Conservation (phyloP, 2,113 vertebrate species). For the Oryctolagus cuniculus region DNA sequence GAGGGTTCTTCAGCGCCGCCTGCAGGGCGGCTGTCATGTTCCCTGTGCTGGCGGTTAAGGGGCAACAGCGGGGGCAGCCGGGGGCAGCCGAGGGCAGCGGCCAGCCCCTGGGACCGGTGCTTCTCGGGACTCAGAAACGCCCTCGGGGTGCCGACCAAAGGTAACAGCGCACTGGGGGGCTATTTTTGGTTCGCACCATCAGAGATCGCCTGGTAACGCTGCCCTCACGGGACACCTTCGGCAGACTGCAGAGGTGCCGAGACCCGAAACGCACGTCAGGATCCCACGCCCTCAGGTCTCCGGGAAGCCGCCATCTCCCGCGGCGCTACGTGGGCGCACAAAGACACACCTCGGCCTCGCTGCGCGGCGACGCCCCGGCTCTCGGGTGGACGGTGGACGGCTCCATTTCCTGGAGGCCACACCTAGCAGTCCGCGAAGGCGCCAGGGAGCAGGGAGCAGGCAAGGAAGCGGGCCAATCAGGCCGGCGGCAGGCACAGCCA, state of each 20-base stretch:
- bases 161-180: neutral
- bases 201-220: neutral
- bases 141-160: slow-evolving; percentile 36
- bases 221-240: too few species aligned
- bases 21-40: slow-evolving; percentile 97
- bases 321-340: too few species aligned
- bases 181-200: neutral
- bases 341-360: too few species aligned
- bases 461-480: slow-evolving; percentile 69
- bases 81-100: too few species aligned
- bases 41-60: slow-evolving; percentile 94
- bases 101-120: neutral
- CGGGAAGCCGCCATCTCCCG: too few species aligned
- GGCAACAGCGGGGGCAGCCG: slow-evolving; percentile 22
- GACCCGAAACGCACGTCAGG: neutral
- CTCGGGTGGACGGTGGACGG: too few species aligned
- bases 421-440: slow-evolving; percentile 56
- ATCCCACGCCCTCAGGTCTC: neutral
- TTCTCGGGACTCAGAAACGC: too few species aligned
- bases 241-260: too few species aligned
- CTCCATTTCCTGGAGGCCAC: neutral
- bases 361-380: too few species aligned
- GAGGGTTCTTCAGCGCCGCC: slow-evolving; percentile 98
- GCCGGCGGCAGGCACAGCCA: slow-evolving; percentile 69
- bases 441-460: slow-evolving; percentile 57